These are phyloP conservation scores for Oryzias sinensis DNA, from an alignment of 2,797 vertebrate genomes.

Conservation along the genomic window DNA sequence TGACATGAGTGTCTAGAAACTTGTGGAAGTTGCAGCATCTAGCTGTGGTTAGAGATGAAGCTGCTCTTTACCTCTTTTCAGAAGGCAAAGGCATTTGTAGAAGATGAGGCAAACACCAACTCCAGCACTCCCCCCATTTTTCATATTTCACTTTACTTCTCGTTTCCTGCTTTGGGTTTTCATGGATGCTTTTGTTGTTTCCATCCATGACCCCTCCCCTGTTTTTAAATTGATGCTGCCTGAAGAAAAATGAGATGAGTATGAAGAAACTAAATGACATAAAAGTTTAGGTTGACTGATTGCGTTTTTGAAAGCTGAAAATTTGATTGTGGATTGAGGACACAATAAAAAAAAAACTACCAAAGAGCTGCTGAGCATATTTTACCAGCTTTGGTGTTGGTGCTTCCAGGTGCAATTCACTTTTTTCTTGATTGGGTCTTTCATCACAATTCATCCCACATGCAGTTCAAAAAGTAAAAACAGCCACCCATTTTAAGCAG, in stretches of 20 bases:
- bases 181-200: not conserved
- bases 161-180: not conserved
- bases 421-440: slow-evolving; percentile 53
- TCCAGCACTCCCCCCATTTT: slow-evolving; percentile 16
- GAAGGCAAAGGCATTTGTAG: no score
- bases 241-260: slow-evolving; percentile 45
- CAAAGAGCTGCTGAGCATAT: slow-evolving; percentile 35
- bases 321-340: slow-evolving; percentile 36
- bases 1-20: no score
- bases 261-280: slow-evolving; percentile 57
- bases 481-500: slow-evolving; percentile 61
- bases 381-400: slow-evolving; percentile 32
- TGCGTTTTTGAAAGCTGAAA: slow-evolving; percentile 43
- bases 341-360: slow-evolving; percentile 26
- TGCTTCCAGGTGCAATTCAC: slow-evolving; percentile 45
- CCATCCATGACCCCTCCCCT: slow-evolving; percentile 6
- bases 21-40: no score
- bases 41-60: no score
- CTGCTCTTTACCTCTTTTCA: no score
- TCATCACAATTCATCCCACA: slow-evolving; percentile 62
- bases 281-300: slow-evolving; percentile 72
- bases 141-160: slow-evolving; percentile 5
- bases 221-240: slow-evolving; percentile 34
- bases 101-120: slow-evolving; percentile 14
- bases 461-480: slow-evolving; percentile 38